Evolutionary conservation across 2,113 vertebrate species (phyloP), one percentile per base, ranked within the genome.

Genomic region (Ictidomys tridecemlineatus): DNA sequence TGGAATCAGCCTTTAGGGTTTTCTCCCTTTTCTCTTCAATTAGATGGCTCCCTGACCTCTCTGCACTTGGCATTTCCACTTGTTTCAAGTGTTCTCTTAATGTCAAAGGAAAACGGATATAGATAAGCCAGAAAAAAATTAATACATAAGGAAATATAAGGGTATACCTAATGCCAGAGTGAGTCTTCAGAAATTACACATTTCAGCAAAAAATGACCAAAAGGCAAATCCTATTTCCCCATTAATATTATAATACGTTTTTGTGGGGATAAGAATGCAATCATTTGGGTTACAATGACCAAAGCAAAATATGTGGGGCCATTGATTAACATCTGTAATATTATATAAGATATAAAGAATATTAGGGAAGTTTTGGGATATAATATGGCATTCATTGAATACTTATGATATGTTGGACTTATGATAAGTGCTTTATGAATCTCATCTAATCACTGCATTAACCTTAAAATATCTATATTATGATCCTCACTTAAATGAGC

Each of bases 371-470:
- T 61, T 61, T 95, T 91, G 20, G 37, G 28, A 37, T n/a, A 58
- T 51, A 65, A 12, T 58, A 82, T 77, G 34, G 17, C 8, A 83
- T 90, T 89, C 32, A 74, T n/a, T 94, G 39, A 88, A 72, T 89
- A 4, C 17, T 84, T 76, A 82, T 78, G 79, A 26, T 91, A 34
- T 94, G 58, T 85, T 95, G 30, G n/a, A 45, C 28, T 22, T 79
- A 18, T 73, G 34, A 72, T 91, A 53, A 78, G 22, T 70, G 63
- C n/a, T 70, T 83, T 96, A 22, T n/a, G 34, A 8, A 70, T 77
- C 67, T 88, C 51, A 93, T 83, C 91, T 85, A 93, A 53, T 84
- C 24, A 69, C 84, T 16, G 16, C 28, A 74, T 24, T 94, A 80
- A 85, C 34, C 24, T 84, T 70, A 56, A 0, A 88, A 20, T n/a